phyloP scores from a whole-genome alignment of 1,140 invertebrate genomes.

The Stratiolaelaps scimitus region DNA sequence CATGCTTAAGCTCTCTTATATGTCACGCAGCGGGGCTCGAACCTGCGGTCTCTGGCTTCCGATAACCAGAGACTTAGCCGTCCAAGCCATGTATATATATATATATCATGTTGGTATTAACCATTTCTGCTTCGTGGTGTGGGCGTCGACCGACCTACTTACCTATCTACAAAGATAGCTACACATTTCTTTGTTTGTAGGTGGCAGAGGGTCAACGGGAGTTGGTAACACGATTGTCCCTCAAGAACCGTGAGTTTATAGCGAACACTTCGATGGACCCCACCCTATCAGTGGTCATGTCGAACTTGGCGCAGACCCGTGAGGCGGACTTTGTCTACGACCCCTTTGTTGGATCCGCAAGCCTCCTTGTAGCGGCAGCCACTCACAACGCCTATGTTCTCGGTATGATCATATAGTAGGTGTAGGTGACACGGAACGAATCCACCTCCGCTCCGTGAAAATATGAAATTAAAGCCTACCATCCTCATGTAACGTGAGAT shows the following conservation, averaged over 20 bases:
- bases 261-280: conserved; percentile 96
- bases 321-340: conserved; percentile 66
- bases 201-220: conserved; percentile 65
- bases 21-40: no score
- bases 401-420: conserved; percentile 45
- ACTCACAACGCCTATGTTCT: conserved; percentile 77
- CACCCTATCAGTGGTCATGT: conserved; percentile 77
- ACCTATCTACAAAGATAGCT: background rate
- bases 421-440: no score
- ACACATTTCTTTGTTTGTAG: conserved; percentile 40
- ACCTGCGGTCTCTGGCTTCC: no score
- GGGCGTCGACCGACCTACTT: no score
- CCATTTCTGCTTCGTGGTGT: background rate
- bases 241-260: conserved; percentile 84
- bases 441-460: no score
- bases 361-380: conserved; percentile 74
- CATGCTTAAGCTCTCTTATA: no score
- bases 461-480: no score
- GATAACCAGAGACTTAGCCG: no score
- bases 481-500: no score
- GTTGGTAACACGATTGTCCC: conserved; percentile 59
- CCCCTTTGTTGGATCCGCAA: conserved; percentile 87
- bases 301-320: conserved; percentile 70
- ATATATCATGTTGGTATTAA: conserved; percentile 25
- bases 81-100: conserved; percentile 30